Percentiles rank a stretch among this genome's conserved stretches.
These are phyloP conservation scores for Steatornis caripensis DNA, from an alignment of 2,113 vertebrate genomes.

Conservation along the genomic window DNA sequence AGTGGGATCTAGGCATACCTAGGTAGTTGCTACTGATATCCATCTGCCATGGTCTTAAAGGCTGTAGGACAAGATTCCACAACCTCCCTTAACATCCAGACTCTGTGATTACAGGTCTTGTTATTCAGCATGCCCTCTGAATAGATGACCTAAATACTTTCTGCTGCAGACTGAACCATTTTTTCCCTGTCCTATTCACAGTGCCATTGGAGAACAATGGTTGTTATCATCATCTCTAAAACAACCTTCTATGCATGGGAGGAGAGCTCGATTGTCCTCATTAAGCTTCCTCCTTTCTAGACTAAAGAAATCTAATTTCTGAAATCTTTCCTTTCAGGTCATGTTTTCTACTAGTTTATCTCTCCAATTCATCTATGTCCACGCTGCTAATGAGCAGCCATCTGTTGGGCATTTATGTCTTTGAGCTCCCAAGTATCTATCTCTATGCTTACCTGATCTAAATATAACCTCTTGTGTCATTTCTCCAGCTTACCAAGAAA, in stretches of 20 bases:
- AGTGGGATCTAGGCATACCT: not conserved
- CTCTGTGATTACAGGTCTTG: not conserved
- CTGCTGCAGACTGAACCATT: not conserved
- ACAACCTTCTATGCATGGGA: not conserved
- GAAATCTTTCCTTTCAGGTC: not conserved
- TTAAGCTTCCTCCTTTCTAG: not conserved
- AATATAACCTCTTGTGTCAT: not conserved
- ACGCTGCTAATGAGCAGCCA: not conserved
- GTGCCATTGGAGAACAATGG: not conserved
- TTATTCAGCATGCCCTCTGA: not conserved
- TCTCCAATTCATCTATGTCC: not conserved
- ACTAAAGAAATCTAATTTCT: not conserved
- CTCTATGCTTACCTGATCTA: not conserved
- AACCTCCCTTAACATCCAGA: not conserved
- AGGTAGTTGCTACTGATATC: not conserved
- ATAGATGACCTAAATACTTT: not conserved
- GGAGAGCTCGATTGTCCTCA: not conserved
- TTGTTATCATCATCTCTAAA: not conserved
- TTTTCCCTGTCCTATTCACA: not conserved
- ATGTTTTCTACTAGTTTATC: not conserved
- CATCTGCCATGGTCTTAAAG: not conserved
- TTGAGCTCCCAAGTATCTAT: not conserved
- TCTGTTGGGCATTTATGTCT: not conserved
- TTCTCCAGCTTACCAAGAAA: not conserved
- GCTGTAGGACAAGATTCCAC: not conserved